Evolutionary conservation across 1,140 invertebrate genomes (phyloP).

Genomic region (Drosophila lowei): DNA sequence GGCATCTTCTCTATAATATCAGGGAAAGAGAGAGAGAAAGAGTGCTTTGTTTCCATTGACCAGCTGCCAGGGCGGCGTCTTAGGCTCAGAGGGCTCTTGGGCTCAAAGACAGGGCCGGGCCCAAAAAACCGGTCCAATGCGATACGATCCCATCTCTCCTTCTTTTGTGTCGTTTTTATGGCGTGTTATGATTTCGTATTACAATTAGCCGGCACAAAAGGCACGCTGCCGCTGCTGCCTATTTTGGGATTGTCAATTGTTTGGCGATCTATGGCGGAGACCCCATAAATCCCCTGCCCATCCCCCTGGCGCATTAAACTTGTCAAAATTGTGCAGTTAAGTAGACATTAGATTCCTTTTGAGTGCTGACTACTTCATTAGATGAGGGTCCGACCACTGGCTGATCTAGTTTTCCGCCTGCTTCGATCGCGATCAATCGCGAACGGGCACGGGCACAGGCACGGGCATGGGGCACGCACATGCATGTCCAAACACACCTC

Average conservation of each 20-base stretch:
- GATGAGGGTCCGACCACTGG: background rate
- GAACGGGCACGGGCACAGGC: constrained; percentile 9
- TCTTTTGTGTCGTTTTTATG: constrained; percentile 74
- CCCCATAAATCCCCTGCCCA: constrained; percentile 45
- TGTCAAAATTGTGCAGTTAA: constrained; percentile 76
- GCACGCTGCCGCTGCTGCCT: constrained; percentile 49
- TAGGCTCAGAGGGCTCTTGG: constrained; percentile 44
- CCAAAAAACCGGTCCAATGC: constrained; percentile 34
- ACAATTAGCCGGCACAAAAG: constrained; percentile 77
- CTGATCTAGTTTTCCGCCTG: background rate
- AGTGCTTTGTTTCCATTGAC: constrained; percentile 71
- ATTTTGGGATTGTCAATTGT: constrained; percentile 50
- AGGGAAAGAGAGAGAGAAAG: constrained; percentile 20
- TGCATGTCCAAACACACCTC: constrained; percentile 44
- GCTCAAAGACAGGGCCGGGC: constrained; percentile 22
- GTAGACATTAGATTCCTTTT: constrained; percentile 54
- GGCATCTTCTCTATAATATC: constrained; percentile 28
- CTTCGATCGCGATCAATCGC: constrained; percentile 21
- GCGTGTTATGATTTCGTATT: constrained; percentile 80
- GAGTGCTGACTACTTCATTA: constrained; percentile 67
- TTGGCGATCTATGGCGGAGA: constrained; percentile 30
- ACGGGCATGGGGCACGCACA: constrained; percentile 20
- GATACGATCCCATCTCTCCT: constrained; percentile 40
- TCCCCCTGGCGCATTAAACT: constrained; percentile 53
- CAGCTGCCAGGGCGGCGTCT: constrained; percentile 60